Base-by-base conservation (phyloP, 1,140 invertebrate genomes). In the Magallana gigas region DNA sequence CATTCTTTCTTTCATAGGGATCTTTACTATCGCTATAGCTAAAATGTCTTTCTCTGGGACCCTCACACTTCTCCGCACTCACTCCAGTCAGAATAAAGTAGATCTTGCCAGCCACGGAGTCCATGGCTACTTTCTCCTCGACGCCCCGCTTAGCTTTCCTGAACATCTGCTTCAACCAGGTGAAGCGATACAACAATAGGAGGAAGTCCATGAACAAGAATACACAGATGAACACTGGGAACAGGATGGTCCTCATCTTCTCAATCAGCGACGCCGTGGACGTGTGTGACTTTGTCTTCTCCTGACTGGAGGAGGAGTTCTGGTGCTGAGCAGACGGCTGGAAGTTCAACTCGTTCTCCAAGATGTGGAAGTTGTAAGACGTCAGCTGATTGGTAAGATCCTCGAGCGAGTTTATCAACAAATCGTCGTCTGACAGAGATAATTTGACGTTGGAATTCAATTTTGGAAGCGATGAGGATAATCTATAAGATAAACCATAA, bases 21-120 rank as follows among this genome's bases (percentile, higher is more conserved):
- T 76, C 68, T 76, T 76, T 76, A 76, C 68, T 76, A 18, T 87
- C 81, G 58, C 86, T 86, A 85, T 91, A 91, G 64, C 90, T 89
- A 84, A 91, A 91, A 11, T 90, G 91, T 68, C 91, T 90, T 8
- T 93, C 91, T 18, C 87, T 48, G 0, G 89, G 71, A n/a, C 68
- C 84, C 8, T 91, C 91, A 56, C 87, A 84, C 56, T 87, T 88
- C 14, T 88, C 84, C 4, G 90, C 86, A 84, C 91, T 90, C 57
- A 91, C 89, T 12, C 92, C 93, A 5, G 92, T 94, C 58, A 92
- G 88, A 57, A 91, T 92, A 48, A 92, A 92, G 84, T 93, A 87
- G 68, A 94, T 90, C 83, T 91, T 92, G 60, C 91, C 89, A 4
- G 92, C 92, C n/a, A 92, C 90, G 59, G 90, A 88, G 58, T 94